These are phyloP conservation scores for Corbicula japonica DNA, from an alignment of 2,888 invertebrate genomes.

Conservation along the genomic window DNA sequence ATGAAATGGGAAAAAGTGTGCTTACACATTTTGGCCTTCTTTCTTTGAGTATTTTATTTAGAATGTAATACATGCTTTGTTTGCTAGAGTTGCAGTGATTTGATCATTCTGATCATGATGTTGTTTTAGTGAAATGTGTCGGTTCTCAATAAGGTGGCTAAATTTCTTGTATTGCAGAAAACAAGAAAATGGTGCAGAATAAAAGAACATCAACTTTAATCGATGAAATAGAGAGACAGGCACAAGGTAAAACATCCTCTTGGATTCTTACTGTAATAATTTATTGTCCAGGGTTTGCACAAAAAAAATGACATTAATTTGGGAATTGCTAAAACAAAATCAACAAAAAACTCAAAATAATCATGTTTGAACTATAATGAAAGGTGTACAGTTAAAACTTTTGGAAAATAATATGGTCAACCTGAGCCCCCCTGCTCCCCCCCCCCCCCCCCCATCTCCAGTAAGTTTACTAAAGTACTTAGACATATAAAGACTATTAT, in stretches of 20 bases:
- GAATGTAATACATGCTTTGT: neutral
- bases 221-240: constrained; percentile 68
- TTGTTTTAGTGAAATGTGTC: constrained; percentile 15
- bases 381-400: neutral
- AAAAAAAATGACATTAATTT: neutral
- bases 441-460: no score
- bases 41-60: neutral
- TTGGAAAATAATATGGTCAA: neutral
- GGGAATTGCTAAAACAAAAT: neutral
- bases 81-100: neutral
- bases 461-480: no score
- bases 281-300: neutral
- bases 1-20: neutral
- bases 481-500: no score
- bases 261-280: neutral
- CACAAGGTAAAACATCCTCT: constrained; percentile 59
- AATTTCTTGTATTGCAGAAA: constrained; percentile 39
- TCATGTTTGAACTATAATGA: neutral
- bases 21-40: neutral
- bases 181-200: constrained; percentile 31
- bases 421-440: no score
- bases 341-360: neutral
- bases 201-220: constrained; percentile 63
- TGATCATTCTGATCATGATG: neutral
- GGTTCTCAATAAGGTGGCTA: no score